phyloP scores from a whole-genome alignment of 2,797 vertebrate species.

The Basileuterus tristriatus region DNA sequence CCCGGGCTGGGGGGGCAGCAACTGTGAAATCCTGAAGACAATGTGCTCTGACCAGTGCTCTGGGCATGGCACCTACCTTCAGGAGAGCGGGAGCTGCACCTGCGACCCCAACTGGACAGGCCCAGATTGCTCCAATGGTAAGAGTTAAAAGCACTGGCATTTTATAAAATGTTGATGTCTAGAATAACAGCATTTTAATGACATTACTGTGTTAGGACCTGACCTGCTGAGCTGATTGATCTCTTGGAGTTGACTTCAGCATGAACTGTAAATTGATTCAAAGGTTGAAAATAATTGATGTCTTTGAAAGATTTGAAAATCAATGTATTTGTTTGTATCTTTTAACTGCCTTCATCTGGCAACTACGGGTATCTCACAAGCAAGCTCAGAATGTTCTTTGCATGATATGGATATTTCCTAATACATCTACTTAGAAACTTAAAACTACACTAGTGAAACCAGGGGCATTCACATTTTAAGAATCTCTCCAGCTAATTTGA shows the following conservation, averaged over 20 bases:
- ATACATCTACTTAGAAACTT: not conserved
- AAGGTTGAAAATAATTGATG: not conserved
- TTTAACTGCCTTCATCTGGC: not conserved
- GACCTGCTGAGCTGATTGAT: not conserved
- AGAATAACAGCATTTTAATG: not conserved
- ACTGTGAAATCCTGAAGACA: conserved; percentile 91
- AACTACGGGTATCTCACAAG: not conserved
- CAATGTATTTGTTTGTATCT: not conserved
- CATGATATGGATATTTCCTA: not conserved
- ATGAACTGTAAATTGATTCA: not conserved
- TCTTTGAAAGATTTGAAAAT: not conserved
- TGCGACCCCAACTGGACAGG: conserved; percentile 95
- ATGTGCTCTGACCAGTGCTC: conserved; percentile 96
- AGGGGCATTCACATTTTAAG: not conserved
- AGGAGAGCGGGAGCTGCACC: conserved; percentile 88
- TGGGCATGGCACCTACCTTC: conserved; percentile 90
- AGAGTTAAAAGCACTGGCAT: not conserved
- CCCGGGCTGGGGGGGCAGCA: conserved; percentile 92
- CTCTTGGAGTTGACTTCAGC: not conserved
- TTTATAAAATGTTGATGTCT: not conserved
- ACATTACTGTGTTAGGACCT: not conserved
- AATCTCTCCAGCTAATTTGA: not conserved
- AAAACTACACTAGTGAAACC: not conserved
- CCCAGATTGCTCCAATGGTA: conserved; percentile 94
- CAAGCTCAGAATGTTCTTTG: not conserved